Evolutionary conservation across 2,797 vertebrate species (phyloP), one percentile per base, ranked within the genome.

Genomic region (Helostoma temminkii): DNA sequence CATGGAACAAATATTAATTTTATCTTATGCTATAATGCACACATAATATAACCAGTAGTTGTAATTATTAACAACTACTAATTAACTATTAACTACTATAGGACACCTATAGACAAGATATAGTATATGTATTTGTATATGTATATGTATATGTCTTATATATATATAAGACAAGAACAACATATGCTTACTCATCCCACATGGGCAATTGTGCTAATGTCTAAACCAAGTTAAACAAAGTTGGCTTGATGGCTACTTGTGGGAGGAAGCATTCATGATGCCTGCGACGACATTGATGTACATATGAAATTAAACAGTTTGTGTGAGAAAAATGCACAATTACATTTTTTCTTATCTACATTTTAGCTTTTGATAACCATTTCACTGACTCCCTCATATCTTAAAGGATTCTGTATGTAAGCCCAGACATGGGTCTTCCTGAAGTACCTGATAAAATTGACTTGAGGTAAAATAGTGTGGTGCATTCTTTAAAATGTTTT

Each of bases 181-280:
- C n/a, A 0, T 26, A 3, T 26, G n/a, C 32, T 39, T 57, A 22
- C n/a, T 50, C 18, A 48, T 14, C 16, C 37, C 11, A 64, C 18
- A 36, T 10, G 26, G 16, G 18, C 6, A 32, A 36, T 66, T 24
- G 11, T 47, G 41, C 6, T 56, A 21, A 16, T 43, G 15, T 42
- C 7, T 49, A 32, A 28, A 48, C 10, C 36, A 66, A n/a, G 11
- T 43, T 36, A 48, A 64, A 70, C 42, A 55, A 54, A 5, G 6
- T 14, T 28, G 48, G 59, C 45, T 52, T 11, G 3, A 16, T 18
- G 53, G 41, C 14, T 10, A 42, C 58, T 30, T 4, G 28, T 4
- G n/a, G n/a, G n/a, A n/a, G n/a, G n/a, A n/a, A n/a, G n/a, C n/a
- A n/a, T 30, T 30, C 28, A 30, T 36, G 32, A 8, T 34, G 32